Percentiles rank a stretch among this genome's conserved stretches.
Evolutionary conservation across 2,888 invertebrate species (phyloP).

Genomic region (Drosophila picticornis): DNA sequence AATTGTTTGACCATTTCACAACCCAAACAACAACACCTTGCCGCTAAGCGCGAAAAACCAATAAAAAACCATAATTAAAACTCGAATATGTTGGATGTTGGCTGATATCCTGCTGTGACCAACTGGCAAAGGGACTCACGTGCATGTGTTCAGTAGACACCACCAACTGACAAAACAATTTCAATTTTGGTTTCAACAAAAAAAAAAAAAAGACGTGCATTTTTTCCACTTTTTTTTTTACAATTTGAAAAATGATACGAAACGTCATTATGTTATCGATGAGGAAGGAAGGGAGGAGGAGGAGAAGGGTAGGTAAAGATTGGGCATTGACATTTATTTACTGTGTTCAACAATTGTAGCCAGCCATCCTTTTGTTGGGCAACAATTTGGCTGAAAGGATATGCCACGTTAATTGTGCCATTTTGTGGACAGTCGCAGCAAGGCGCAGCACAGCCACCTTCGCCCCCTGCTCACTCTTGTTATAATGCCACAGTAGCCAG

Average conservation of each 20-base stretch:
- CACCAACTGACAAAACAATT: slow-evolving; percentile 83
- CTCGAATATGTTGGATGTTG: slow-evolving; percentile 71
- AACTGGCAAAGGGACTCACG: slow-evolving; percentile 35
- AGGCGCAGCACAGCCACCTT: slow-evolving; percentile 9
- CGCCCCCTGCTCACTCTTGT: slow-evolving; percentile 4
- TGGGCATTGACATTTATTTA: slow-evolving; percentile 80
- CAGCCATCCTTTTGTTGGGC: slow-evolving; percentile 78
- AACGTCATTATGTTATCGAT: slow-evolving; percentile 81
- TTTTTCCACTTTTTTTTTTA: slow-evolving; percentile 44
- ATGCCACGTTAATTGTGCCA: slow-evolving; percentile 81
- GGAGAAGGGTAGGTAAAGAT: slow-evolving; percentile 6
- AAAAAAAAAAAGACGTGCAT: slow-evolving; percentile 39
- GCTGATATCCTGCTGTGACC: slow-evolving; percentile 77
- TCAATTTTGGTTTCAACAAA: slow-evolving; percentile 68
- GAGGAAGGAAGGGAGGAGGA: slow-evolving; percentile 15
- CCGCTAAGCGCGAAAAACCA: slow-evolving; percentile 68
- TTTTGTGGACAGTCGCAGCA: slow-evolving; percentile 79
- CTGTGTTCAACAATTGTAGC: slow-evolving; percentile 78
- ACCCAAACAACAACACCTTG: slow-evolving; percentile 51
- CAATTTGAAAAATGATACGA: slow-evolving; percentile 83
- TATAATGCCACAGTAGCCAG: slow-evolving; percentile 53
- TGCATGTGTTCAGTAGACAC: slow-evolving; percentile 44
- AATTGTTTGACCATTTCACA: slow-evolving; percentile 73
- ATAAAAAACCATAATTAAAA: slow-evolving; percentile 83
- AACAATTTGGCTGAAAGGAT: slow-evolving; percentile 79